Evolutionary conservation across 1,140 invertebrate genomes (phyloP), one percentile per base, ranked within the genome.

Genomic region (Lepidurus packardi): DNA sequence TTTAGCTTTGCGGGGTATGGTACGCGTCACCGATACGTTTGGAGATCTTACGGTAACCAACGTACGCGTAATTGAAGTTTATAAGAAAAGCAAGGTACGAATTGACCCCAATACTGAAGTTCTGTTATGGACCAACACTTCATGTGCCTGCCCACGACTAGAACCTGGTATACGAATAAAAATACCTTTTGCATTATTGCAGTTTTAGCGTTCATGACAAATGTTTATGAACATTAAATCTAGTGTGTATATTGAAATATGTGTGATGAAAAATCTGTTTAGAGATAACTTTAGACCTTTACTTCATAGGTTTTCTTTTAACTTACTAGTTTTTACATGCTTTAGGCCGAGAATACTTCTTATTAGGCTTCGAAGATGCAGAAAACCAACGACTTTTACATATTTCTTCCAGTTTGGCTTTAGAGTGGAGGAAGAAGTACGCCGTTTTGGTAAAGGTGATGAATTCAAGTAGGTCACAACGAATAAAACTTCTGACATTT

Each of bases 351-450:
- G 78, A 77, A 73, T 80, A 80, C 45, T 74, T 80, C 16, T 24
- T 80, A 13, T 34, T 80, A 21, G 80, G 80, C 0, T 75, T 73
- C 42, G 80, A 80, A 73, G 78, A 79, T 42, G 43, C 43, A 1
- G 74, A 65, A 13, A 45, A 75, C 44, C 73, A 79, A 47, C 7
- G 80, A 10, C 78, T 80, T n/a, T 73, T 80, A 10, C 75, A 76
- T 13, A 73, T 77, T 41, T 16, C 78, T 8, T 16, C 42, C 10
- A 79, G 74, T 45, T 73, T 80, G 10, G 79, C 73, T 34, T 44
- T 80, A 9, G 79, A 80, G 43, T 80, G 79, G 79, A 47, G 76
- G 21, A 80, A 80, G 65, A 77, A 80, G 75, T 77, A 80, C 44
- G 79, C 76, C 10, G 13, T 73, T n/a, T 41, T 77, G 10, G 74